Evolutionary conservation across 2,797 vertebrate species (phyloP).

Genomic region (Champsocephalus gunnari): DNA sequence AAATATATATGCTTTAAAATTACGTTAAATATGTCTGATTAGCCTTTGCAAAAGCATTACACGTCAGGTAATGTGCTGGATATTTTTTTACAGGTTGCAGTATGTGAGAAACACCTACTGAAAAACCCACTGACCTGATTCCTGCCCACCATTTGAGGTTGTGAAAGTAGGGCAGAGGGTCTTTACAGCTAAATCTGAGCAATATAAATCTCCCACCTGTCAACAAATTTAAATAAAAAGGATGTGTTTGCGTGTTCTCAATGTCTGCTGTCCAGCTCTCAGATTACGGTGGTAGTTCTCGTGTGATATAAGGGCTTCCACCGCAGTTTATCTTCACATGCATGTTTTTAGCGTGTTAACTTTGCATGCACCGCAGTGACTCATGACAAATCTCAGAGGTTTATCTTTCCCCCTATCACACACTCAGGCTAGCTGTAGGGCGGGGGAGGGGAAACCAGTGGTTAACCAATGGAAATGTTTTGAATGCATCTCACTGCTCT

Average conservation of each 20-base stretch:
- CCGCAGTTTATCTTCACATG: conserved; percentile 46
- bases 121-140: conserved; percentile 45
- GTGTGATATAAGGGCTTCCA: conserved; percentile 37
- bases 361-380: conserved; percentile 65
- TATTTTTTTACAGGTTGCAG: conserved; percentile 15
- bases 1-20: background rate
- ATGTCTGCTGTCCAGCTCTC: conserved; percentile 13
- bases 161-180: conserved; percentile 24
- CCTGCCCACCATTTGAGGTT: conserved; percentile 18
- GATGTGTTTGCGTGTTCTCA: background rate
- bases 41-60: background rate
- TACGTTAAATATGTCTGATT: background rate
- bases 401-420: conserved; percentile 61
- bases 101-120: background rate
- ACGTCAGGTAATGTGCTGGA: conserved; percentile 27
- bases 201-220: background rate
- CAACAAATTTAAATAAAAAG: background rate
- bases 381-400: conserved; percentile 85
- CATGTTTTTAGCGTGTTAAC: conserved; percentile 44
- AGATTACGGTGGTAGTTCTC: conserved; percentile 17
- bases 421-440: conserved; percentile 29
- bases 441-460: conserved; percentile 58
- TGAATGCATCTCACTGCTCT: conserved; percentile 43
- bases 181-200: conserved; percentile 49
- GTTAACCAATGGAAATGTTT: conserved; percentile 85